These are phyloP conservation scores for Drosophila subquinaria DNA, from an alignment of 2,888 invertebrate genomes.

Conservation along the genomic window DNA sequence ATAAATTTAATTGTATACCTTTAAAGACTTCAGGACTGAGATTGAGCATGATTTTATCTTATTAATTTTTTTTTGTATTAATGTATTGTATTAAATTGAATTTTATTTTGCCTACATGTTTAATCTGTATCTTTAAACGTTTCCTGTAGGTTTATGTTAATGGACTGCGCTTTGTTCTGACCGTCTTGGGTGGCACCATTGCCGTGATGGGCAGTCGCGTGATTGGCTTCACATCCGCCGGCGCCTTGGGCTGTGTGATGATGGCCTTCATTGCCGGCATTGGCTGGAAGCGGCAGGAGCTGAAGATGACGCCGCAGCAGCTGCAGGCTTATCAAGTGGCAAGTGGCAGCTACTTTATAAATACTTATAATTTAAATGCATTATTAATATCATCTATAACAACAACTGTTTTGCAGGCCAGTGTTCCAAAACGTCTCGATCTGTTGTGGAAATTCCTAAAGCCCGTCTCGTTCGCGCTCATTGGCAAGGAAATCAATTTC, in stretches of 20 bases:
- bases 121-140: neutral
- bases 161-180: constrained; percentile 86
- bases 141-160: constrained; percentile 84
- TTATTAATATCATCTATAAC: neutral
- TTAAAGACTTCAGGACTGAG: too few relatives aligned
- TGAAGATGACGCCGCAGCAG: constrained; percentile 67
- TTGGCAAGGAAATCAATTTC: constrained; percentile 91
- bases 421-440: constrained; percentile 87
- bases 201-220: constrained; percentile 88
- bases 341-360: constrained; percentile 55
- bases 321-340: constrained; percentile 80
- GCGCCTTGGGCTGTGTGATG: constrained; percentile 87
- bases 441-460: constrained; percentile 91
- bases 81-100: too few relatives aligned
- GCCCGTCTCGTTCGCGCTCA: constrained; percentile 91
- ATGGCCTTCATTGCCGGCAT: constrained; percentile 87
- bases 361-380: constrained; percentile 9
- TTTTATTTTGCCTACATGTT: neutral
- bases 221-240: constrained; percentile 88
- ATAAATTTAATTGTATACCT: too few relatives aligned
- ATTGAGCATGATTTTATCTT: too few relatives aligned
- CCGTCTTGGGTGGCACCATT: constrained; percentile 88
- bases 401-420: constrained; percentile 84
- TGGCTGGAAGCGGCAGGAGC: constrained; percentile 86
- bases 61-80: too few relatives aligned